These are phyloP conservation scores for Pseudopodoces humilis DNA, from an alignment of 2,113 vertebrate species.

Conservation along the genomic window DNA sequence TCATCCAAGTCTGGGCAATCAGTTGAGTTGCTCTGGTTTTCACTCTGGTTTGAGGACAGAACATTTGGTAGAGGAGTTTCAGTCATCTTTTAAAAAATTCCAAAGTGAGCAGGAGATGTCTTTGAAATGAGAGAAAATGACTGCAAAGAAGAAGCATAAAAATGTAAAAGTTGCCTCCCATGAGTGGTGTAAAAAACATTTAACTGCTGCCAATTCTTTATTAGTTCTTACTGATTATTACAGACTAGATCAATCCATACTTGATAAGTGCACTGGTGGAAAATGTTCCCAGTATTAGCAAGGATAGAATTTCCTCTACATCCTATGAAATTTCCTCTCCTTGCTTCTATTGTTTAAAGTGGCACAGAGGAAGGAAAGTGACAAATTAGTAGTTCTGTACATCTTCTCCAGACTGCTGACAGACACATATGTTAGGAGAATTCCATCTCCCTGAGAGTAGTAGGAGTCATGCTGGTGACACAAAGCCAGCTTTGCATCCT, in stretches of 20 bases:
- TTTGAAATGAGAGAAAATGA: background rate
- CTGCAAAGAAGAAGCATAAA: background rate
- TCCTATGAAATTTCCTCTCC: background rate
- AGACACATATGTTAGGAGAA: background rate
- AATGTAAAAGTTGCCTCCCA: background rate
- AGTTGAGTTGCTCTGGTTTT: background rate
- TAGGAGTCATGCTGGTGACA: fast-evolving
- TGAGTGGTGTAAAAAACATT: background rate
- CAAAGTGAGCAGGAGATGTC: background rate
- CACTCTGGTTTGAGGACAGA: slow-evolving; percentile 15
- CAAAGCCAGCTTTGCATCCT: background rate
- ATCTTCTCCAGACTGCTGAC: background rate
- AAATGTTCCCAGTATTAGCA: background rate
- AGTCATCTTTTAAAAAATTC: background rate
- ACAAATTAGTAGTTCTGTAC: background rate
- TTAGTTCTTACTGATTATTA: background rate
- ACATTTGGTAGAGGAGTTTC: background rate
- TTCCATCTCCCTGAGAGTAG: background rate
- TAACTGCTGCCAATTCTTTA: background rate
- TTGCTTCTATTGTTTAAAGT: background rate
- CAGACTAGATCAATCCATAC: background rate
- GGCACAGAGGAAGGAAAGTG: background rate
- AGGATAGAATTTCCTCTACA: background rate
- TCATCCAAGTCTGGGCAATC: background rate
- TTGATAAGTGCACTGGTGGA: fast-evolving